phyloP scores from a whole-genome alignment of 1,140 invertebrate genomes.

The Acromyrmex echinatior region DNA sequence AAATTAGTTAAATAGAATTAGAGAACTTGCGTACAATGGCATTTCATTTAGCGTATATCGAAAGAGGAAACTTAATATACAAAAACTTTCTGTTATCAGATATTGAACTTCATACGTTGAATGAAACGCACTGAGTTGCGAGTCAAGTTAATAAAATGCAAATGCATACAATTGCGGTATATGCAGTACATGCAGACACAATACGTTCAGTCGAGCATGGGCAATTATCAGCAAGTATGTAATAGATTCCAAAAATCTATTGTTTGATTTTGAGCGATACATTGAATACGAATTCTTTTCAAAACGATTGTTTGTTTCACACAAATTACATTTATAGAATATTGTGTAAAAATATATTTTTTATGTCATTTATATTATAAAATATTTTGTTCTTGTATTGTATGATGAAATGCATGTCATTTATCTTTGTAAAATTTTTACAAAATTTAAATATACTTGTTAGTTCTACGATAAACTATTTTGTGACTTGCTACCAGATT shows the following conservation, averaged over 20 bases:
- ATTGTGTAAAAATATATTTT: background rate
- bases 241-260: background rate
- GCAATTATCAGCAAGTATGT: background rate
- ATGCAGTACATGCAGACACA: background rate
- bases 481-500: background rate
- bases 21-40: background rate
- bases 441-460: background rate
- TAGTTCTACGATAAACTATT: background rate
- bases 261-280: background rate
- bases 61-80: background rate
- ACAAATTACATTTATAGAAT: background rate
- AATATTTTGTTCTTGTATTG: background rate
- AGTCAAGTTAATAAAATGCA: constrained; percentile 7
- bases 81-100: background rate
- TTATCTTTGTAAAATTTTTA: background rate
- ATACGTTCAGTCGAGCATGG: background rate
- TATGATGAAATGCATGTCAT: background rate
- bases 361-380: background rate
- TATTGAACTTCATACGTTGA: background rate
- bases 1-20: constrained; percentile 36
- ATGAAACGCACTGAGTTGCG: background rate
- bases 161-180: background rate
- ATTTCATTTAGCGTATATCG: background rate
- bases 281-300: background rate
- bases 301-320: background rate